Evolutionary conservation across 1,140 invertebrate species (phyloP).

Genomic region (Sesamia nonagrioides): DNA sequence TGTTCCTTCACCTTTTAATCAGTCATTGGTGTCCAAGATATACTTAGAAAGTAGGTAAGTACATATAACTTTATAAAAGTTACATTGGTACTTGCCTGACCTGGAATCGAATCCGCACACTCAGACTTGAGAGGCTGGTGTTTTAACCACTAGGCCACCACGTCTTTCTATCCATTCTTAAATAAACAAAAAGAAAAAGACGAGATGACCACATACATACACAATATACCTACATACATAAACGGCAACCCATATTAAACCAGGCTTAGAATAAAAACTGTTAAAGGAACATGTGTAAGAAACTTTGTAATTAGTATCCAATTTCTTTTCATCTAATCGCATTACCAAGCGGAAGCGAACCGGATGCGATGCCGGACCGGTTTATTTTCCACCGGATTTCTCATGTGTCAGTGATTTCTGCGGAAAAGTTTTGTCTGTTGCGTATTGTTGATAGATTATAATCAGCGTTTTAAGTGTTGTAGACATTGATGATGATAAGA

Average conservation of each 20-base stretch:
- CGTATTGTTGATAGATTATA: neutral
- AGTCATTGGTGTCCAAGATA: no score
- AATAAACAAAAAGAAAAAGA: no score
- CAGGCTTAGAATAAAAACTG: neutral
- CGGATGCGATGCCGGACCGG: conserved; percentile 5
- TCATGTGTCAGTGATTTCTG: neutral
- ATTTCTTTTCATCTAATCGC: conserved; percentile 24
- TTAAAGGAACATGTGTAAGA: neutral
- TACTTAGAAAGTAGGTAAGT: no score
- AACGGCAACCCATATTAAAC: neutral
- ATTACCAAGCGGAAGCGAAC: conserved; percentile 3
- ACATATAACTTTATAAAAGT: no score
- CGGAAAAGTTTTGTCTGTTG: neutral
- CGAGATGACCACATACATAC: no score
- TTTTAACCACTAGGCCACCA: no score
- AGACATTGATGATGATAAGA: no score
- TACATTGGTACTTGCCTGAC: no score
- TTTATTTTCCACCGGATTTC: conserved; percentile 6
- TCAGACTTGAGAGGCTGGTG: no score
- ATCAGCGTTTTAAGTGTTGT: neutral
- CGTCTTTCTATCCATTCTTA: no score
- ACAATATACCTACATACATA: neutral
- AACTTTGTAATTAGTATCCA: neutral
- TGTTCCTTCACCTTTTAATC: no score
- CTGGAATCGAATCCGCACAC: no score